phyloP scores from a whole-genome alignment of 2,888 invertebrate genomes.

The Pandemis heparana region DNA sequence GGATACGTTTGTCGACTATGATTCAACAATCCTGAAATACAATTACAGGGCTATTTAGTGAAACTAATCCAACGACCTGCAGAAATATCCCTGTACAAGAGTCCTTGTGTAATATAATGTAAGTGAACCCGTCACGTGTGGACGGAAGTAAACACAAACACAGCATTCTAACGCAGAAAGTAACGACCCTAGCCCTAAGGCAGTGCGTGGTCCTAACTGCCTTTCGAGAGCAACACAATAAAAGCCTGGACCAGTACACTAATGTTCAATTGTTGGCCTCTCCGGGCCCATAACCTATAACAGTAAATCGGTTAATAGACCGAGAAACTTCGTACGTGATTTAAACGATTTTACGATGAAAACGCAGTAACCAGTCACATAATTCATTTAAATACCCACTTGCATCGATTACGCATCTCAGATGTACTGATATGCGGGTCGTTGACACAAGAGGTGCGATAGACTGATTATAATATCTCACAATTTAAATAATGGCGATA shows the following conservation, averaged over 20 bases:
- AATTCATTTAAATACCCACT: constrained; percentile 48
- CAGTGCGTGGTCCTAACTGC: not conserved
- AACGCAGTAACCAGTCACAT: constrained; percentile 54
- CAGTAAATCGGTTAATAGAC: constrained; percentile 49
- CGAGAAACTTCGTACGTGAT: constrained; percentile 38
- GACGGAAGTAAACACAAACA: too few species aligned
- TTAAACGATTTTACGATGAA: constrained; percentile 54
- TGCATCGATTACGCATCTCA: constrained; percentile 31
- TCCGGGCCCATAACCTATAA: constrained; percentile 38
- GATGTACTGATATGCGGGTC: constrained; percentile 32
- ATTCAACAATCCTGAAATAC: too few species aligned
- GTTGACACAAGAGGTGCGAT: constrained; percentile 37
- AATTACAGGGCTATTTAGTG: too few species aligned
- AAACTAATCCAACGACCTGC: too few species aligned
- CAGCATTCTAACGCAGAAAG: not conserved
- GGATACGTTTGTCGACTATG: too few species aligned
- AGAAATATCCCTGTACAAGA: too few species aligned
- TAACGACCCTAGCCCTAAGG: not conserved
- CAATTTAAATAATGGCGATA: constrained; percentile 36
- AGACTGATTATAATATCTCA: constrained; percentile 26
- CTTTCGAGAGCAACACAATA: not conserved
- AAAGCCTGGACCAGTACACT: constrained; percentile 34
- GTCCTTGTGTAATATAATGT: too few species aligned
- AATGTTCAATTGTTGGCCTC: constrained; percentile 48
- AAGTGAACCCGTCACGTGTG: too few species aligned